phyloP scores from a whole-genome alignment of 35 echinoderm and acorn worm species.

The Ptychodera flava region DNA sequence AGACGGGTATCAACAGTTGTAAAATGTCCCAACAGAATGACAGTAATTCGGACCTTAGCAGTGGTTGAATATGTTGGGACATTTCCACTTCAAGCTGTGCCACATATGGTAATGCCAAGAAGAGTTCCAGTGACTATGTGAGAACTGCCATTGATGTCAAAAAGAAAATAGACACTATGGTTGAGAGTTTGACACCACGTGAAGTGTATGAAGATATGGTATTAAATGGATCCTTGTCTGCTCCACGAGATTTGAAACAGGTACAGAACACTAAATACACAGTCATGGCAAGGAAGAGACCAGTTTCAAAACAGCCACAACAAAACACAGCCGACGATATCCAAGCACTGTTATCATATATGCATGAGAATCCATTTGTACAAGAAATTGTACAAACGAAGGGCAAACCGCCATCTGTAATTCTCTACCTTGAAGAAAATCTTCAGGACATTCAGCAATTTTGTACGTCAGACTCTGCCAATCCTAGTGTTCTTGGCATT shows the following conservation, averaged over 20 bases:
- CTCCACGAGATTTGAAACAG: conserved; percentile 28
- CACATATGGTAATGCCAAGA: conserved; percentile 19
- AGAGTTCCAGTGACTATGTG: background rate
- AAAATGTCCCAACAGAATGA: no score
- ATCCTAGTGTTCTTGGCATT: conserved; percentile 16
- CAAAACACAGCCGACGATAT: conserved; percentile 23
- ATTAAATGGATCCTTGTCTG: background rate
- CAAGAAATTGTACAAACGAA: conserved; percentile 25
- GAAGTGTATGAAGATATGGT: conserved; percentile 24
- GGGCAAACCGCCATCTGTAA: background rate
- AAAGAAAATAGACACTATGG: background rate
- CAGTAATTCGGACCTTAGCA: no score
- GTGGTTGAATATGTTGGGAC: no score
- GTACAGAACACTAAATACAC: conserved; percentile 29
- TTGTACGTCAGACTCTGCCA: background rate
- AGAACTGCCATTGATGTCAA: background rate
- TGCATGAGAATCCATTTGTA: conserved; percentile 11
- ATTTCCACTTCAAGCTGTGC: no score
- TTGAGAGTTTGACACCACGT: conserved; percentile 13
- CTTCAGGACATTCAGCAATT: conserved; percentile 9
- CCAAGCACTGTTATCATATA: background rate
- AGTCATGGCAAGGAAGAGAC: background rate
- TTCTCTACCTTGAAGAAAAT: conserved; percentile 28
- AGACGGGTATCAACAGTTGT: no score
- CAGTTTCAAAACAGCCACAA: background rate